Evolutionary conservation across 2,888 invertebrate genomes (phyloP), one percentile per base, ranked within the genome.

Genomic region (Acronicta aceris): DNA sequence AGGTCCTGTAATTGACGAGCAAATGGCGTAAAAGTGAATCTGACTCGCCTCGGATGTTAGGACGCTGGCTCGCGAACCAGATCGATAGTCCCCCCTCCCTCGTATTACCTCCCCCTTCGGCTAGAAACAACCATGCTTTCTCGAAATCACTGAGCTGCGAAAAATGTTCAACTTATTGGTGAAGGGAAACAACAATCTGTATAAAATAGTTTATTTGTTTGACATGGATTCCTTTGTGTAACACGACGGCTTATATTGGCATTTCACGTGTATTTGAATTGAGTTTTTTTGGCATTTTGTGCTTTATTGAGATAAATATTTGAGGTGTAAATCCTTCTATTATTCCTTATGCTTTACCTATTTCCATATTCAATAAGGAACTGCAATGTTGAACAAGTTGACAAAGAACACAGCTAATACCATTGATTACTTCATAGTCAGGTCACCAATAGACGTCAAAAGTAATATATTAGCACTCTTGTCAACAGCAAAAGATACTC

Each of bases 21-120:
- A 85, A 88, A 83, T 86, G 85, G 82, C 85, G 85, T 86, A 86
- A 88, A 89, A 89, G 87, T 85, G 85, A 88, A 86, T 86, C 84
- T 79, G 76, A 81, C 78, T 56, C 78, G 76, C 74, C 78, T 80
- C 78, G 77, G 72, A 78, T 79, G 75, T 71, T 64, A 77, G 82
- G 78, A 77, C 76, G 82, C 71, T 79, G 83, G 80, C 76, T 76
- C 81, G 77, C 73, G 61, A 75, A 73, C 64, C 70, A 78, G 84
- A 86, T 88, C 88, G 86, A 88, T 88, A 86, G 55, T 41, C 63
- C 68, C 56, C 70, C 51, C 59, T 60, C 70, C 59, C 61, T 48
- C 66, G 71, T 72, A 58, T 65, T 72, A 58, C 78, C 53, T 48
- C 58, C 58, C 64, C 60, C 59, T 43, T 36, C 51, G 45, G 49